Evolutionary conservation across 2,113 vertebrate genomes (phyloP).

Genomic region (Caracal caracal): DNA sequence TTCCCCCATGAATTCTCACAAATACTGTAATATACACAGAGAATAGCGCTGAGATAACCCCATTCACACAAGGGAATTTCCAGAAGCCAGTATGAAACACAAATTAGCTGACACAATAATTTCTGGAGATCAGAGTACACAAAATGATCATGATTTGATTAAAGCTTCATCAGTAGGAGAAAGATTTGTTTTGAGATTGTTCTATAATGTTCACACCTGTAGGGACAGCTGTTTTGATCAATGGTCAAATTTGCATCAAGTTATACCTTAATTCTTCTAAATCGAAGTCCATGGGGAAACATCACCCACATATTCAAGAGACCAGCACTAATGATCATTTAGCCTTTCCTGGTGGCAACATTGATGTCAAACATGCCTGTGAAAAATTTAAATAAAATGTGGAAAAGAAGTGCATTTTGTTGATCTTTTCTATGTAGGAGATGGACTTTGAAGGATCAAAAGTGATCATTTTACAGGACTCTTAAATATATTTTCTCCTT

Average conservation of each 20-base stretch:
- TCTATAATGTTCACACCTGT: background rate
- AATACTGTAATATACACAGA: background rate
- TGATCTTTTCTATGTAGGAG: background rate
- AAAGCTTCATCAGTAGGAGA: background rate
- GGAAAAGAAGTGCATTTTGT: background rate
- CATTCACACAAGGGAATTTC: background rate
- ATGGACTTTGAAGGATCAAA: background rate
- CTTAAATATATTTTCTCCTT: background rate
- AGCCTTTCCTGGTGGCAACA: background rate
- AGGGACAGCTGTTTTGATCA: background rate
- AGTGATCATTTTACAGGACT: background rate
- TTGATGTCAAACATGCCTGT: background rate
- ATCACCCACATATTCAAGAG: background rate
- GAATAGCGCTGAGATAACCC: background rate
- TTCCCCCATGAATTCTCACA: background rate
- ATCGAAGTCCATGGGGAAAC: background rate
- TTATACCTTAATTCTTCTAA: background rate
- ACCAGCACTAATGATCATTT: background rate
- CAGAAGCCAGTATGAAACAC: background rate
- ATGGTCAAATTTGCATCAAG: background rate
- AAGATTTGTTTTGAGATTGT: background rate
- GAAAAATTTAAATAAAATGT: constrained; percentile 44
- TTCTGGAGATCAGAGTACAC: background rate
- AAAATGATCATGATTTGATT: background rate
- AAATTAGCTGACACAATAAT: background rate